Evolutionary conservation across 2,113 vertebrate genomes (phyloP).

Genomic region (Hydrolagus affinis): DNA sequence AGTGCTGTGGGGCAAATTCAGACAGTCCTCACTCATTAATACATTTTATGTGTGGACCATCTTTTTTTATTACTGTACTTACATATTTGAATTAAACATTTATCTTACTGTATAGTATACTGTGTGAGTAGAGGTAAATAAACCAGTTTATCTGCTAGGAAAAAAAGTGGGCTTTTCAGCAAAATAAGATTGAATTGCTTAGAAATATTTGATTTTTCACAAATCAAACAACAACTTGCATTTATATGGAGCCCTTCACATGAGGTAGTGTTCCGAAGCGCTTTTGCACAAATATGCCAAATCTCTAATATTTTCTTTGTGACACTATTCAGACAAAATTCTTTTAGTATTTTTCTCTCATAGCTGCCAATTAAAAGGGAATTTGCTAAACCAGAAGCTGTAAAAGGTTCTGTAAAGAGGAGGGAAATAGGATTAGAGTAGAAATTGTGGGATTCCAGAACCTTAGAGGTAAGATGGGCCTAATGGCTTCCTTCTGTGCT

Average conservation of each 20-base stretch:
- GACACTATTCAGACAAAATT: too few species aligned
- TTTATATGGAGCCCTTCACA: background rate
- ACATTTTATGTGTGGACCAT: background rate
- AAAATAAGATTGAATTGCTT: background rate
- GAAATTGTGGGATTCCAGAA: too few species aligned
- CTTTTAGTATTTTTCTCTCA: too few species aligned
- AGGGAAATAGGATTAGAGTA: too few species aligned
- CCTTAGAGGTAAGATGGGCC: too few species aligned
- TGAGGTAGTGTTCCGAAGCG: background rate
- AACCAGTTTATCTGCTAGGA: background rate
- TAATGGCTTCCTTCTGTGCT: too few species aligned
- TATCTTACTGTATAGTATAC: background rate
- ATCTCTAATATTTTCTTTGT: too few species aligned
- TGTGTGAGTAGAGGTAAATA: background rate
- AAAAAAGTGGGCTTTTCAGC: background rate
- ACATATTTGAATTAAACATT: background rate
- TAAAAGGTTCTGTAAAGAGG: too few species aligned
- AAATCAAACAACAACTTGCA: background rate
- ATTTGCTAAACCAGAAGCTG: too few species aligned
- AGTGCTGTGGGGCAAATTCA: background rate
- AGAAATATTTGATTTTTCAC: background rate
- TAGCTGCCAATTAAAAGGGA: too few species aligned
- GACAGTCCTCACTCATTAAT: background rate
- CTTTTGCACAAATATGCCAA: too few species aligned
- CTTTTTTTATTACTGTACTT: background rate